Base-by-base conservation (phyloP, 1,140 invertebrate genomes). In the Mesaphorura yosii region DNA sequence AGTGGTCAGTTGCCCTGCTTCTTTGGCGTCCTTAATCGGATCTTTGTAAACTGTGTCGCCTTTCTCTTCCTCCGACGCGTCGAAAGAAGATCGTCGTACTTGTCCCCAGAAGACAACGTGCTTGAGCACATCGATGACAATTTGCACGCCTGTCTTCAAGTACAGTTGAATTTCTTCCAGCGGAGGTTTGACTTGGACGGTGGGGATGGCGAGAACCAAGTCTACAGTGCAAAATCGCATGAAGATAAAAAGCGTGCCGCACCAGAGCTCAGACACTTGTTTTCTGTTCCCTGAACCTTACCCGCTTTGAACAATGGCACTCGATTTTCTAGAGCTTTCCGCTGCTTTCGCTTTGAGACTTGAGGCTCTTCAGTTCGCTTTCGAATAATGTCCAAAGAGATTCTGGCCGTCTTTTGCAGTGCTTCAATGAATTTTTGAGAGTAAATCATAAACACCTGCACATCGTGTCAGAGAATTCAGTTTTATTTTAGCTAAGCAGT, bases 81-180 rank as follows among this genome's bases (percentile, higher is more conserved):
- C 53, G 41, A 62, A 62, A 3, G 48, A 53, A 0, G 28, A 25
- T 14, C 56, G 50, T 0, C 58, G 51, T 10, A 57, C 68, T 59
- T 81, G 78, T 47, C 81, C 81, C 85, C 85, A 87, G 68, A 81
- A 75, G 3, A 71, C 71, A 2, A 87, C 75, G 25, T 71, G 73
- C 55, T 34, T 34, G 31, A 34, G 31, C 14, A 76, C 75, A 55
- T 78, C 74, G 55, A 85, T 70, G 57, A 85, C 68, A 59, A 72
- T 74, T 22, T 70, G 70, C n/a, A 79, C 69, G 28, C 81, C 76
- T 68, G 79, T 78, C 44, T 76, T 78, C 51, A 87, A 80, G 41
- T 75, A 69, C 48, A 74, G 69, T 64, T 40, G 22, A 19, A 34
- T 41, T 51, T 51, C 44, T 6, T 46, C 44, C 15, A 46, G 15